Percentiles rank a stretch among this genome's conserved stretches.
phyloP scores from a whole-genome alignment of 2,888 invertebrate species.

The Teleogryllus oceanicus region DNA sequence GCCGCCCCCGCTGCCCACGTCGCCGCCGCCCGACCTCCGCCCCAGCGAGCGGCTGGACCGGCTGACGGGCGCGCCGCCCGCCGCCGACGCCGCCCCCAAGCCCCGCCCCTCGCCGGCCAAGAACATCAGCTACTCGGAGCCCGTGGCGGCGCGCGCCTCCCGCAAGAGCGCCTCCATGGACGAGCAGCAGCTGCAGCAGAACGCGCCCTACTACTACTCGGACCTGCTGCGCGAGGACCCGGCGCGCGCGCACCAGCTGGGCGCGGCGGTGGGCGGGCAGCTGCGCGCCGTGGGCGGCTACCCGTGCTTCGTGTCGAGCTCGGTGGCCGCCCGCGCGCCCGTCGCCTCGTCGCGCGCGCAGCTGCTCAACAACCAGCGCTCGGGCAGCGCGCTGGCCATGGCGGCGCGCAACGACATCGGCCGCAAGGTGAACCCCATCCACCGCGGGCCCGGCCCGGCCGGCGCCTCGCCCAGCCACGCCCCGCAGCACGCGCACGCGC shows the following conservation, averaged over 20 bases:
- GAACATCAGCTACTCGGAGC: neutral
- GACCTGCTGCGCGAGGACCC: constrained; percentile 54
- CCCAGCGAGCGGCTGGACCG: neutral
- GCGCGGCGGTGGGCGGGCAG: neutral
- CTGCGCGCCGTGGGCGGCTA: constrained; percentile 24
- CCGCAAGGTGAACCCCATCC: constrained; percentile 69
- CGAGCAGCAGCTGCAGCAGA: constrained; percentile 50
- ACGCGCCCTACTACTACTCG: constrained; percentile 82
- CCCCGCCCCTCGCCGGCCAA: neutral
- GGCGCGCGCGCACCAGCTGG: constrained; percentile 31
- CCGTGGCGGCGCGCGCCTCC: neutral
- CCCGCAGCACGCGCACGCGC: constrained; percentile 40
- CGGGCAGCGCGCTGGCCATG: constrained; percentile 52
- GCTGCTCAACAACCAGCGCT: constrained; percentile 70
- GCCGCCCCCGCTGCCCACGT: constrained; percentile 36
- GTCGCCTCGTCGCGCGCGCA: constrained; percentile 3
- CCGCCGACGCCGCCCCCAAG: neutral
- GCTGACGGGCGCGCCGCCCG: neutral
- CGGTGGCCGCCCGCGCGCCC: neutral
- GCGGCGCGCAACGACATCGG: constrained; percentile 59
- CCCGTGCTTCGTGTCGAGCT: neutral
- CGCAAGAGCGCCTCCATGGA: neutral
- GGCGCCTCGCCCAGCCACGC: constrained; percentile 45
- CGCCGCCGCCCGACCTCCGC: neutral
- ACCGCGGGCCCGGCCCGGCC: constrained; percentile 45